Conservation (phyloP, 2,797 vertebrate genomes). For the Scarus forsteni region DNA sequence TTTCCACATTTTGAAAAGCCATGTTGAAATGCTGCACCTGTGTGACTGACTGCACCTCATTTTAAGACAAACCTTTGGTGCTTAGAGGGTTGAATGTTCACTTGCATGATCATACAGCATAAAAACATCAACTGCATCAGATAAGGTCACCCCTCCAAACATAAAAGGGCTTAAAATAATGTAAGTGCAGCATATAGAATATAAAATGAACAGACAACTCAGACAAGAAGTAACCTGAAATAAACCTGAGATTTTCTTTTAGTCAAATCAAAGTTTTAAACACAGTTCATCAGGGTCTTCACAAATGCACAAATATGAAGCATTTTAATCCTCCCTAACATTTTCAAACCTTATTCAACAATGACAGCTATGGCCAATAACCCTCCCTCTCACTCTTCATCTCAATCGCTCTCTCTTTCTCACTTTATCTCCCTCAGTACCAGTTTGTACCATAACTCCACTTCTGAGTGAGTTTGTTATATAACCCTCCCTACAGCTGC, state of each 20-base stretch:
- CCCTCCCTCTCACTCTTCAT: not conserved
- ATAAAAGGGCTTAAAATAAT: no score
- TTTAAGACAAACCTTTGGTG: no score
- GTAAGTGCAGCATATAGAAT: no score
- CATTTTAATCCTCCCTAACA: no score
- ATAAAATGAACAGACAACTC: not conserved
- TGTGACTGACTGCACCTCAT: no score
- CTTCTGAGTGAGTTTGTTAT: slow-evolving; percentile 24
- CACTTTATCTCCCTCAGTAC: slow-evolving; percentile 29
- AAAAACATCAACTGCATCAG: no score
- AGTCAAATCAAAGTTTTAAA: not conserved
- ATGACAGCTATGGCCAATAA: not conserved
- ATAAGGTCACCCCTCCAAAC: no score
- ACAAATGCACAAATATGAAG: not conserved
- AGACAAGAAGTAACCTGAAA: not conserved
- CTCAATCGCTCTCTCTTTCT: not conserved
- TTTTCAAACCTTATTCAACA: no score
- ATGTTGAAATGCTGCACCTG: no score
- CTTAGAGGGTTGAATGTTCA: no score
- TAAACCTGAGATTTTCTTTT: not conserved
- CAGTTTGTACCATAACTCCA: slow-evolving; percentile 47
- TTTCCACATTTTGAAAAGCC: not conserved
- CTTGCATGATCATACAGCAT: no score
- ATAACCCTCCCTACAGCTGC: slow-evolving; percentile 41
- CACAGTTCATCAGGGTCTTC: not conserved